Evolutionary conservation across 2,888 invertebrate species (phyloP), one percentile per base, ranked within the genome.

Genomic region (Dromius quadrimaculatus): DNA sequence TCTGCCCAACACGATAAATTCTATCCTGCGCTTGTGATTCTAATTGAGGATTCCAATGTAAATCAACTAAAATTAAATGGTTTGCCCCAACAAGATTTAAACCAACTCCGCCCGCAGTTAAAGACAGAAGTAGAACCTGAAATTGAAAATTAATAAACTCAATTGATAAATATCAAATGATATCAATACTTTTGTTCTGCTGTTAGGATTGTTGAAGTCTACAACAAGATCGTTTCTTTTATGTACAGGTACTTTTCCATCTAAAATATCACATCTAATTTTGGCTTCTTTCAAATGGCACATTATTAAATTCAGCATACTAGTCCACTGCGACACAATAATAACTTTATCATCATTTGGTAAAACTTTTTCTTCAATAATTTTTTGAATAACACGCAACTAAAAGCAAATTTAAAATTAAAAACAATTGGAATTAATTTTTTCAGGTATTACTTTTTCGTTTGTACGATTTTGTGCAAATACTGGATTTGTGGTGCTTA

Each of bases 21-120:
- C 98, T 86, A 84, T 98, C 98, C 83, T 94, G 94, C 0, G 97
- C 98, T 82, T 98, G 98, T 43, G 90, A 87, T 82, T 98, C 98
- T 47, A 98, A 83, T 78, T 97, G 97, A 0, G 98, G 98, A 86
- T 98, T 98, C 96, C 97, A 98, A 82, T 98, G 97, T 63, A 95
- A 87, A 83, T 98, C 98, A 17, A 96, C 82, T 28, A 98, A 84
- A 23, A 97, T 87, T 50, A 98, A 86, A 81, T 98, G 95, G 85
- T 94, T 97, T 0, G 92, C 98, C 1, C 97, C 98, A 69, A 93
- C 87, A 64, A 98, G 86, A 85, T 98, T 98, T 9, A 98, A 85
- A 0, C 98, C 98, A 11, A 97, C 96, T 20, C 97, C 98, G 50
- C 97, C 98, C 41, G 98, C 97, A 71, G 92, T 92, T 22, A 98